Evolutionary conservation across 2,888 invertebrate genomes (phyloP).

Genomic region (Boloria selene): DNA sequence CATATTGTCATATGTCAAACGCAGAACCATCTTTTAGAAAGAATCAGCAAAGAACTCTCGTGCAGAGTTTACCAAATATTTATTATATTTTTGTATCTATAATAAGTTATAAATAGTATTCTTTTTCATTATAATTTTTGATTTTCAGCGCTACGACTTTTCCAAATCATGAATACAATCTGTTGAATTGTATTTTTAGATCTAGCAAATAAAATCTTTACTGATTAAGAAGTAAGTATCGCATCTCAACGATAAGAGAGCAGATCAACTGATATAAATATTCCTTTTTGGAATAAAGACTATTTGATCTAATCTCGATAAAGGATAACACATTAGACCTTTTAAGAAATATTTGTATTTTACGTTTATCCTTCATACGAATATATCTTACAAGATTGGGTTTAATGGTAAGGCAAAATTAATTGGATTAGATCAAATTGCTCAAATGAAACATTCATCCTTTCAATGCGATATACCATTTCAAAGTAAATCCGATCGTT

Average conservation of each 20-base stretch:
- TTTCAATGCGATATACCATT: constrained; percentile 6
- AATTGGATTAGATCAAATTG: constrained; percentile 1
- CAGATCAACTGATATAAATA: constrained; percentile 11
- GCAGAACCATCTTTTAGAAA: no score
- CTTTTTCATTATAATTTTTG: no score
- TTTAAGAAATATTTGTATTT: constrained; percentile 3
- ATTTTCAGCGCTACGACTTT: no score
- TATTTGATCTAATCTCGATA: constrained; percentile 24
- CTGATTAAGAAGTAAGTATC: constrained; percentile 5
- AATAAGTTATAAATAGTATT: no score
- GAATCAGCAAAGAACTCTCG: no score
- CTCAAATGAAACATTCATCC: neutral
- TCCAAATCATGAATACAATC: neutral
- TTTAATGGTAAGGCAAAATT: constrained; percentile 1
- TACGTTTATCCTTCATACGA: neutral
- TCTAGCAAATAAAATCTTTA: neutral
- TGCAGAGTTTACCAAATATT: no score
- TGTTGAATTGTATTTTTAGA: neutral
- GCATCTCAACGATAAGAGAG: constrained; percentile 1
- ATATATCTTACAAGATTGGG: neutral
- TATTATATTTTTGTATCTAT: no score
- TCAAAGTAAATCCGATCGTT: constrained; percentile 22
- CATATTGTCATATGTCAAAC: no score
- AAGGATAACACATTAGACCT: constrained; percentile 24
- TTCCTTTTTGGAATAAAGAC: constrained; percentile 13